phyloP scores from a whole-genome alignment of 2,113 vertebrate species.

The Clarias gariepinus region DNA sequence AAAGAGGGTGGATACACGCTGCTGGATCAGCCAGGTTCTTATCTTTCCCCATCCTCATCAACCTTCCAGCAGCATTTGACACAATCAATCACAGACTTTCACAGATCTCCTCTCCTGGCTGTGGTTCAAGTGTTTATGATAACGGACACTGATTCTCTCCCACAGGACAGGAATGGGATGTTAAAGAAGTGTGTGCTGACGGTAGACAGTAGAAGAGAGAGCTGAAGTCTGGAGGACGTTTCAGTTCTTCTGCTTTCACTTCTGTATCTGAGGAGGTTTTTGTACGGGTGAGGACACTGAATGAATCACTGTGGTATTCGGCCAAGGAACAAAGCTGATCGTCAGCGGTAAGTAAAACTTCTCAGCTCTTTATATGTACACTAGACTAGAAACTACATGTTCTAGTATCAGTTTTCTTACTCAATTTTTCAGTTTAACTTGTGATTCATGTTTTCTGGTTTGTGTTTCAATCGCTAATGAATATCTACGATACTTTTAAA shows the following conservation, averaged over 20 bases:
- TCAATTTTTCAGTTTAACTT: too few relatives aligned
- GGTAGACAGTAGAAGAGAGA: slow-evolving; percentile 36
- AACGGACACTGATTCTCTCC: not conserved
- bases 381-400: not conserved
- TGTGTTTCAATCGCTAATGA: too few relatives aligned
- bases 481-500: not conserved
- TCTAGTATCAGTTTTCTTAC: not conserved
- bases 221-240: slow-evolving; percentile 37
- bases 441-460: not conserved
- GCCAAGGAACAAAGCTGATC: slow-evolving; percentile 65
- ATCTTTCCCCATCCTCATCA: too few relatives aligned
- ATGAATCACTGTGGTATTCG: slow-evolving; percentile 73
- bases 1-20: too few relatives aligned
- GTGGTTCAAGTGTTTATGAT: too few relatives aligned
- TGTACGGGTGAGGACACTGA: slow-evolving; percentile 61
- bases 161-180: not conserved
- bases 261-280: slow-evolving; percentile 59
- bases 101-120: too few relatives aligned
- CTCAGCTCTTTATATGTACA: not conserved
- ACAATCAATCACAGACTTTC: too few relatives aligned
- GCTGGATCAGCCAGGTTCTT: too few relatives aligned
- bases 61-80: too few relatives aligned
- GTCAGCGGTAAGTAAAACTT: slow-evolving; percentile 61
- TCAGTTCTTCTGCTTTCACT: slow-evolving; percentile 53
- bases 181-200: slow-evolving; percentile 12